These are phyloP conservation scores for Drosophila heteroneura DNA, from an alignment of 2,888 invertebrate species.

Conservation along the genomic window DNA sequence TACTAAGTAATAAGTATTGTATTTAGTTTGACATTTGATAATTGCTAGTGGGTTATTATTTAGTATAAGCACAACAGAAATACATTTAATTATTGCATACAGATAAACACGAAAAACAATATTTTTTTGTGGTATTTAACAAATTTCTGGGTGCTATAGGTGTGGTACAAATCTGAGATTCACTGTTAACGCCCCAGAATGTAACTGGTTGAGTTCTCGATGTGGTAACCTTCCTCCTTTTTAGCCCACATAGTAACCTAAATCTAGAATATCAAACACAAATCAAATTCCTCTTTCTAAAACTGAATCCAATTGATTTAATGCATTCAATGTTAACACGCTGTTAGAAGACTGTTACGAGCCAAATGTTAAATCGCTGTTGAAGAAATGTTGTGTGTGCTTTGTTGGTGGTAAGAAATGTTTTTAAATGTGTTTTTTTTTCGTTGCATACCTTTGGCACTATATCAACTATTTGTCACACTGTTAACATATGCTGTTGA, in stretches of 20 bases:
- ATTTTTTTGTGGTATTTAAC: not conserved
- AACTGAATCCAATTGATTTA: not conserved
- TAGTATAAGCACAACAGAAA: conserved; percentile 4
- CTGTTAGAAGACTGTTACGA: conserved; percentile 7
- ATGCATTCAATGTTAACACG: conserved; percentile 18
- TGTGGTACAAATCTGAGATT: not conserved
- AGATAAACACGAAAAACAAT: not conserved
- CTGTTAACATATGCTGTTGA: conserved; percentile 8
- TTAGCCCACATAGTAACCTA: not conserved
- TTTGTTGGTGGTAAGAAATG: conserved; percentile 7
- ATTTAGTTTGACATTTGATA: conserved; percentile 17
- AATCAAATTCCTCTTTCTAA: not conserved
- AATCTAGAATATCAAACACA: not conserved
- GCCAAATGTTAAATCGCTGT: conserved; percentile 8
- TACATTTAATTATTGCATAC: not conserved
- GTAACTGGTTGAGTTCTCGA: not conserved
- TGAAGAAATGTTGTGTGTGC: not conserved
- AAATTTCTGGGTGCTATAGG: not conserved
- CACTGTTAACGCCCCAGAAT: not conserved
- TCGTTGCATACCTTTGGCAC: not conserved
- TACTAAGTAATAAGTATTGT: conserved; percentile 10
- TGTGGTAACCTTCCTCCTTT: not conserved
- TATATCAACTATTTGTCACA: conserved; percentile 7
- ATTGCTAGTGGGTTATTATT: conserved; percentile 1
- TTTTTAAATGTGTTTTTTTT: not conserved